phyloP scores from a whole-genome alignment of 2,113 vertebrate species.

The Seriola aureovittata region DNA sequence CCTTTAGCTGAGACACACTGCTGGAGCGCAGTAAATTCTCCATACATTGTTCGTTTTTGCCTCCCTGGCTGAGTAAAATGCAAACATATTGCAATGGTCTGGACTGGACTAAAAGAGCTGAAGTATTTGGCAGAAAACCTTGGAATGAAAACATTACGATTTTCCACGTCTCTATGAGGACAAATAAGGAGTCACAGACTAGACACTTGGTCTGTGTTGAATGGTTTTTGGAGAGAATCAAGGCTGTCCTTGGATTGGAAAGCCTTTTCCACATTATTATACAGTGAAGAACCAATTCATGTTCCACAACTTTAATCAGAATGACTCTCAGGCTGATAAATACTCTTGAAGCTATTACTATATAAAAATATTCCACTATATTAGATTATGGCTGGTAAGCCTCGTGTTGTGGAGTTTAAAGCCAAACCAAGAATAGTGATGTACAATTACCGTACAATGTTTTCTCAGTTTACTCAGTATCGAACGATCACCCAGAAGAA shows the following conservation, averaged over 20 bases:
- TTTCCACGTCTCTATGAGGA: slow-evolving; percentile 85
- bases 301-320: slow-evolving; percentile 70
- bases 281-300: slow-evolving; percentile 61
- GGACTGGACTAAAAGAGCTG: slow-evolving; percentile 60
- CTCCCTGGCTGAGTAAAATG: slow-evolving; percentile 64
- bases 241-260: slow-evolving; percentile 68
- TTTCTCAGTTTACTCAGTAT: slow-evolving; percentile 20
- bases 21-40: slow-evolving; percentile 17
- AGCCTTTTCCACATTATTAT: slow-evolving; percentile 80
- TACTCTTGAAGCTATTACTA: slow-evolving; percentile 60
- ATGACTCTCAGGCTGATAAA: slow-evolving; percentile 61
- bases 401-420: slow-evolving; percentile 45
- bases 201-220: slow-evolving; percentile 77
- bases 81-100: slow-evolving; percentile 71
- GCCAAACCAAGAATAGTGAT: slow-evolving; percentile 45
- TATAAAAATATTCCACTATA: slow-evolving; percentile 62
- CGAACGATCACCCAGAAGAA: slow-evolving; percentile 19
- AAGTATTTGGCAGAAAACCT: slow-evolving; percentile 79
- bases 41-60: slow-evolving; percentile 66
- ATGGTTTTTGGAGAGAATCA: slow-evolving; percentile 76
- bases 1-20: slow-evolving; percentile 35
- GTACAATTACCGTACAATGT: slow-evolving; percentile 1
- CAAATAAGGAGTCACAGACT: slow-evolving; percentile 81
- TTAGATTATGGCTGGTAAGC: slow-evolving; percentile 49
- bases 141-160: slow-evolving; percentile 83